Evolutionary conservation across 2,113 vertebrate genomes (phyloP), one percentile per base, ranked within the genome.

Genomic region (Cynopterus brachyotis): DNA sequence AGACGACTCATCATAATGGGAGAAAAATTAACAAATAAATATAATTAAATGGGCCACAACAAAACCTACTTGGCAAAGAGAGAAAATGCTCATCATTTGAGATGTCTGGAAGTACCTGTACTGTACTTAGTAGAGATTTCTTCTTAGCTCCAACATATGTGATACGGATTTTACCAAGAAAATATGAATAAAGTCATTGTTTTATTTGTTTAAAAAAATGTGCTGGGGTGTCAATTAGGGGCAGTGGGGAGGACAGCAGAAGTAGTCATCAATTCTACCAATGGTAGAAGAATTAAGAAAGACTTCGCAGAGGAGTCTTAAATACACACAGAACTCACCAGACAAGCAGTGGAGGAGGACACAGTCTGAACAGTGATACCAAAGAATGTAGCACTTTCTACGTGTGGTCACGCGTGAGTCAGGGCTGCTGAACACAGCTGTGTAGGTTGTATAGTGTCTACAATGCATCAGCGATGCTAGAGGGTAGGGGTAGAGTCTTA

Each of bases 391-490:
- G n/a, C 7, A 0, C 78, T 69, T 3, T 2, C 26, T 53, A 0
- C 0, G 28, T 7, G 70, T 12, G 67, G 66, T 4, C 19, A 9
- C 6, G 6, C 3, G 12, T 3, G 20, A 67, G n/a, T 57, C 24
- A 15, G 42, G 22, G 32, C 66, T 55, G 35, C 9, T 2, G 5
- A 26, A 20, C 8, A 4, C 0, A 2, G 73, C 17, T 2, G 0
- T 22, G 9, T 0, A 12, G 28, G 28, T 1, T 2, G 1, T 5
- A 26, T 6, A 7, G 9, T 17, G 2, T 30, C 7, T 2, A 37
- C 30, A 9, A 24, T 6, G 2, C 6, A 37, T 53, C 5, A 0
- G 37, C 47, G 24, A 62, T 4, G 35, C 69, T 47, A 17, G 5
- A 55, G 50, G 30, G 55, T 1, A 24, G 20, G 2, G 2, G 9